phyloP scores from a whole-genome alignment of 2,797 vertebrate species.

The Danio kyathit region DNA sequence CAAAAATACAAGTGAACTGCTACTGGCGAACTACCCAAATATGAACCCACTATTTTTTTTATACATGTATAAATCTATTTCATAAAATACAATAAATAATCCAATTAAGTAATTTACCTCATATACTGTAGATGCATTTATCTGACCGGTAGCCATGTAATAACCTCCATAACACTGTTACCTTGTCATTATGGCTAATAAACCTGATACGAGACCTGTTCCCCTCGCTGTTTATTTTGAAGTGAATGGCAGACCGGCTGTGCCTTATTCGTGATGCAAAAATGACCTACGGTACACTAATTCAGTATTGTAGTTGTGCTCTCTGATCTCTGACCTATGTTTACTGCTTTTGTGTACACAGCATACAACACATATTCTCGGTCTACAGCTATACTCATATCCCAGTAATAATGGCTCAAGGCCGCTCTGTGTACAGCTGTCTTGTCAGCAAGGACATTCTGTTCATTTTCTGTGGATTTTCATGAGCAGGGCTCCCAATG shows the following conservation, averaged over 20 bases:
- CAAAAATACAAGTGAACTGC: too few species aligned
- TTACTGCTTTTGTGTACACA: background rate
- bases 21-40: too few species aligned
- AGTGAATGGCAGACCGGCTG: background rate
- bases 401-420: slow-evolving; percentile 8
- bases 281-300: too few species aligned
- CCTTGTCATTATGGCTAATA: background rate
- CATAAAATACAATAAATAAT: too few species aligned
- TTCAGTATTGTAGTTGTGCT: background rate
- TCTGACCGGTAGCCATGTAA: too few species aligned
- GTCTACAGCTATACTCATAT: background rate
- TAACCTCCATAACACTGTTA: background rate
- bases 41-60: too few species aligned
- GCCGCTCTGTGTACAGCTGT: background rate
- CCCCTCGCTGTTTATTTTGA: background rate
- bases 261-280: background rate
- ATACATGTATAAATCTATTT: too few species aligned
- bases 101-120: too few species aligned
- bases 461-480: background rate
- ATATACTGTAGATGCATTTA: too few species aligned
- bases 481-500: slow-evolving; percentile 14
- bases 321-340: background rate
- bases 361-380: background rate
- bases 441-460: slow-evolving; percentile 1
- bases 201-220: background rate